Base-by-base conservation (phyloP, 2,797 vertebrate species). In the Diceros bicornis region DNA sequence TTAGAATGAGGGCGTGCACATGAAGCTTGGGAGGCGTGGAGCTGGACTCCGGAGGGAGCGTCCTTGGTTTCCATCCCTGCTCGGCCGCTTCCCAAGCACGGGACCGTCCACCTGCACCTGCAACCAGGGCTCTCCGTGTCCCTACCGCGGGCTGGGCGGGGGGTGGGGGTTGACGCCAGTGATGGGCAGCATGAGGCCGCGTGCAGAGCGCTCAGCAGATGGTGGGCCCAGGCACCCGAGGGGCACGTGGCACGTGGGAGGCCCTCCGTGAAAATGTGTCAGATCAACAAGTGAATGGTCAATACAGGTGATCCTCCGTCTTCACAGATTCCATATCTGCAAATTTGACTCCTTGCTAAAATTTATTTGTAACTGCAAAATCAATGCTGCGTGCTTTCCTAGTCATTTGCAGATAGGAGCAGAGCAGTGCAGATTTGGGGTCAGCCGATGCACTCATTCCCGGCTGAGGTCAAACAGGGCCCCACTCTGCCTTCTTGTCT, bases 401-500 rank as follows among this genome's bases (percentile, higher is more conserved):
- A 0, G 75, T 17, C n/a, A 0, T 20, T 41, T 47, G 12, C 57
- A 50, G 64, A 18, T 14, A 9, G 1, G 17, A 16, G 66, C 61
- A 64, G 32, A 74, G 50, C 2, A 10, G 34, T 4, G 50, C 64
- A 14, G 61, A 50, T 2, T 8, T 5, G 27, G 44, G n/a, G n/a
- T 62, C 6, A 6, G 17, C 50, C 2, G 0, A 0, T 7, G 17
- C 0, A 0, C 6, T 3, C 0, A 3, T 7, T 52, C 47, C 72
- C 47, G 61, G 21, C 29, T 13, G 55, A 71, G 87, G 16, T 1
- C 0, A 1, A 81, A 32, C 37, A 0, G n/a, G 32, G 62, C 5
- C 1, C 27, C 6, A 0, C 41, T 37, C 34, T 66, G 29, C 50
- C 75, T 72, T 57, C 12, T 34, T 2, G 68, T 20, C 23, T 47